Percentiles rank a stretch among this genome's conserved stretches.
phyloP scores from a whole-genome alignment of 2,797 vertebrate genomes.

The Borostomias antarcticus region DNA sequence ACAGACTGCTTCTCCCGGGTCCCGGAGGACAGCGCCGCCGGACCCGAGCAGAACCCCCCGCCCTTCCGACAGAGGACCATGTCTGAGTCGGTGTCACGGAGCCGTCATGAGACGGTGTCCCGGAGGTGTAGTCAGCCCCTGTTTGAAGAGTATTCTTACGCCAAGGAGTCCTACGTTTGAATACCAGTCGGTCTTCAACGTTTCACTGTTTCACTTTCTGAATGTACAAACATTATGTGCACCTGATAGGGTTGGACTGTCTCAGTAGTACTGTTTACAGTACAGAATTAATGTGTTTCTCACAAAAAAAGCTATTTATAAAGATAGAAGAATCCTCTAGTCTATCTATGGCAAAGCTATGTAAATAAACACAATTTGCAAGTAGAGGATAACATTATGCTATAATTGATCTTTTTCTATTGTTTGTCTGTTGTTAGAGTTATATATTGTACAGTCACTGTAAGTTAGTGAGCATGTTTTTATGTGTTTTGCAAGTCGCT shows the following conservation, averaged over 20 bases:
- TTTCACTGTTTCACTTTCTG: slow-evolving; percentile 49
- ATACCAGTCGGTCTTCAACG: slow-evolving; percentile 3
- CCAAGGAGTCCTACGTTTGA: slow-evolving; percentile 96
- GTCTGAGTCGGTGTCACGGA: slow-evolving; percentile 78
- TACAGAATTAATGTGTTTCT: slow-evolving; percentile 39
- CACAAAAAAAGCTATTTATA: slow-evolving; percentile 46
- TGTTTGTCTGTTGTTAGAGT: slow-evolving; percentile 28
- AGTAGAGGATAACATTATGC: slow-evolving; percentile 54
- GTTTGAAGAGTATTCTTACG: slow-evolving; percentile 84
- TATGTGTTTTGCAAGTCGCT: slow-evolving; percentile 46
- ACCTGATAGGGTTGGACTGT: slow-evolving; percentile 43
- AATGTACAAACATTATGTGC: slow-evolving; percentile 48
- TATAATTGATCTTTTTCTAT: slow-evolving; percentile 37
- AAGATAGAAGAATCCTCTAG: slow-evolving; percentile 55
- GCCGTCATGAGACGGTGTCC: slow-evolving; percentile 62
- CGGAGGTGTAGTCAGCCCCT: slow-evolving; percentile 83
- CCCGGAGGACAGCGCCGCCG: slow-evolving; percentile 16
- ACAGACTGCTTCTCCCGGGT: slow-evolving; percentile 25
- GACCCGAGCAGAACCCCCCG: slow-evolving; percentile 34
- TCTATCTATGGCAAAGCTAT: slow-evolving; percentile 73
- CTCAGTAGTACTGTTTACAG: slow-evolving; percentile 68
- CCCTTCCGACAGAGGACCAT: slow-evolving; percentile 78
- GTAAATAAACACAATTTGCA: slow-evolving; percentile 51
- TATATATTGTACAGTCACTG: slow-evolving; percentile 39
- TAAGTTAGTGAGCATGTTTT: slow-evolving; percentile 25